Evolutionary conservation across 2,113 vertebrate genomes (phyloP).

Genomic region (Rhinopomastus cyanomelas): DNA sequence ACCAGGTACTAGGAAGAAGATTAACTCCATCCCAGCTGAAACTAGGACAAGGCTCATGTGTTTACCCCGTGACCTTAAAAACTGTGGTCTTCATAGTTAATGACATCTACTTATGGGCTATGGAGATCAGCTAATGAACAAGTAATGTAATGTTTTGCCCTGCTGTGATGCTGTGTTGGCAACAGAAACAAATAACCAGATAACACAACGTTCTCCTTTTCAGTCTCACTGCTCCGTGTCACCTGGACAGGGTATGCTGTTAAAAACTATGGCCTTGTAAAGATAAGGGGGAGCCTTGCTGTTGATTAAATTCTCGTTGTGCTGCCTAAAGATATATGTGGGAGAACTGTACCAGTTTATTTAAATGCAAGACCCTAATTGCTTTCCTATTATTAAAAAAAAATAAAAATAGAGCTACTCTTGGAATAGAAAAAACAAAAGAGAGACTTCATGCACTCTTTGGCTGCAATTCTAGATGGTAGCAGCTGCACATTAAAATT

Average conservation of each 20-base stretch:
- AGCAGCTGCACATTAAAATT: not conserved
- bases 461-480: not conserved
- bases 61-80: not conserved
- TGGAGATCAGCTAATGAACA: not conserved
- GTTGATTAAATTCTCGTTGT: not conserved
- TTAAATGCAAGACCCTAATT: not conserved
- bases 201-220: not conserved
- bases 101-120: not conserved
- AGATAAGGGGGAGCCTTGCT: not conserved
- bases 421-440: not conserved
- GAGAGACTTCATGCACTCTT: not conserved
- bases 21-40: too few relatives aligned
- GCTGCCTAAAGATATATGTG: not conserved
- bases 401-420: not conserved
- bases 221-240: not conserved
- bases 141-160: not conserved
- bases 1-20: not conserved
- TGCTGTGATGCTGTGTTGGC: not conserved
- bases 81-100: not conserved
- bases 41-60: not conserved
- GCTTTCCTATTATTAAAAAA: not conserved
- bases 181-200: not conserved
- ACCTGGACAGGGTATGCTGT: not conserved
- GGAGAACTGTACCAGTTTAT: not conserved
- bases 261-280: not conserved